Evolutionary conservation across 1,140 invertebrate genomes (phyloP), one percentile per base, ranked within the genome.

Genomic region (Lethocerus indicus): DNA sequence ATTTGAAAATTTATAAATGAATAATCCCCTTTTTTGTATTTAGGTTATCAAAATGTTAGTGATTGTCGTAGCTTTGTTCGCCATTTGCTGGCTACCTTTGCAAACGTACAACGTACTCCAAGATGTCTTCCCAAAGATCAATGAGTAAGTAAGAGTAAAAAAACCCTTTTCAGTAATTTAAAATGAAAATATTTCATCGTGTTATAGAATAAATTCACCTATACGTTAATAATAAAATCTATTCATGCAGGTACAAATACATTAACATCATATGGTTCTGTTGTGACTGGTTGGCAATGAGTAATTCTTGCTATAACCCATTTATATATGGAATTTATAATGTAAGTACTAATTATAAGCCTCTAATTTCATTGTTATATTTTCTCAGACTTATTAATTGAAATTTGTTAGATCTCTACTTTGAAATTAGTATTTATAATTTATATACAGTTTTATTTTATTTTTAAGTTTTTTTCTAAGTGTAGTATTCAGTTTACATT

Each of bases 1-100:
- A 32, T 9, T 32, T 32, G n/a, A 32, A 32, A 9, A 32, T 32
- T 9, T 32, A 32, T 9, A n/a, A 9, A 32, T 32, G n/a, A 21
- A n/a, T 13, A 14, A 40, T 6, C 41, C 9, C 39, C 16, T 14
- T 9, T 13, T 4, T 14, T 60, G 52, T 55, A 64, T 63, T 7
- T 68, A 87, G 82, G 83, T 86, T 12, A 86, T 88, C 55, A 86
- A 86, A 69, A 87, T 87, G 83, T 63, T 87, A 48, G 77, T 84
- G 14, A 75, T 85, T 29, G 82, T 88, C 1, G 83, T 87, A n/a
- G 71, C 78, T 12, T 65, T 87, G 5, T 88, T 87, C 57, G 80
- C 78, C 0, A 58, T 87, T 3, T 87, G 82, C 60, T 88, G 84
- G 84, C 64, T 87, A 24, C 84, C 84, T 1, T 67, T 86, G 42